Evolutionary conservation across 64 coral and sea anemone species (phyloP).

Genomic region (Cladopsammia gracilis): DNA sequence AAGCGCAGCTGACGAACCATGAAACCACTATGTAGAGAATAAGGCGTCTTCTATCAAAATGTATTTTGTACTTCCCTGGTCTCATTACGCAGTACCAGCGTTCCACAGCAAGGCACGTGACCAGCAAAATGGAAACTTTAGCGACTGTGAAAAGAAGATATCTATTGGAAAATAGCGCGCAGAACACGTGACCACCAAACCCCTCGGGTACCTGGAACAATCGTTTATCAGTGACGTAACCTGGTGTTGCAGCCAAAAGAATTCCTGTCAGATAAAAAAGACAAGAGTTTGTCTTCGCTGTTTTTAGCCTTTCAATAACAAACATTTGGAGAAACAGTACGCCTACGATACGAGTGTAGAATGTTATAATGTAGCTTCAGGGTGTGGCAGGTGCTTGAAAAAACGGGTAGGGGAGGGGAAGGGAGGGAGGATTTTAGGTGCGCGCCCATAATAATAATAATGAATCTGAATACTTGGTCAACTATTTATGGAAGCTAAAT

Average conservation of each 20-base stretch:
- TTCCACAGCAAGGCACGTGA: conserved; percentile 35
- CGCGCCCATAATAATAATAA: too few species aligned
- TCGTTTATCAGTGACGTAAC: neutral
- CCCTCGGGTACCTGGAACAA: neutral
- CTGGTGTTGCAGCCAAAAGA: neutral
- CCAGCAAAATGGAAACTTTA: conserved; percentile 13
- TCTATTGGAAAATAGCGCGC: conserved; percentile 5
- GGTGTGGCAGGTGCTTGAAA: too few species aligned
- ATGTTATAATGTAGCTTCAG: too few species aligned
- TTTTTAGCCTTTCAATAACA: too few species aligned
- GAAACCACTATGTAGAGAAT: neutral
- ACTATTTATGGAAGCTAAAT: too few species aligned
- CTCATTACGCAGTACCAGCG: conserved; percentile 30
- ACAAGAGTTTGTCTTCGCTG: too few species aligned
- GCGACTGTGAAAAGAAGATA: conserved; percentile 2
- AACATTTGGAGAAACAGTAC: too few species aligned
- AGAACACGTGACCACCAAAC: conserved; percentile 12
- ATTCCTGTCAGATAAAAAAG: neutral
- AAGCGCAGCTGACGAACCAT: neutral
- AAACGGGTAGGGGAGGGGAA: too few species aligned
- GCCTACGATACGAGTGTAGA: too few species aligned
- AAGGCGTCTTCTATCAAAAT: conserved; percentile 12
- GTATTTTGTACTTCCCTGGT: neutral
- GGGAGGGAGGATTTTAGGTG: too few species aligned
- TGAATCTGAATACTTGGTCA: too few species aligned